Evolutionary conservation across 1,140 invertebrate species (phyloP).

Genomic region (Rhynchophorus ferrugineus): DNA sequence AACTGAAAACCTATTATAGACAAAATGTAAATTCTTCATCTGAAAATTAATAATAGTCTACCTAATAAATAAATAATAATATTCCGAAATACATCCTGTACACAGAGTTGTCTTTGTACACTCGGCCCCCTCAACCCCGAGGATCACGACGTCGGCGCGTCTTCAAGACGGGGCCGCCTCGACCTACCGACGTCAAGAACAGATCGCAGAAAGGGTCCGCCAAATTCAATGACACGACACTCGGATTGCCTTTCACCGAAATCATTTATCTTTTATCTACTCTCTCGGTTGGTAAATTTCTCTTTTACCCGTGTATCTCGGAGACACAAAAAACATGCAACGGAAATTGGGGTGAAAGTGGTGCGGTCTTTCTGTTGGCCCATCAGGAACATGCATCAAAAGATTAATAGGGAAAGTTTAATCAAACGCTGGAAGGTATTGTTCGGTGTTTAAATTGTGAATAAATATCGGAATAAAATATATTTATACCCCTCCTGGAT

Average conservation of each 20-base stretch:
- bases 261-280: slow-evolving; percentile 26
- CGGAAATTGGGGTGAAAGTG: background rate
- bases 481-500: too few relatives aligned
- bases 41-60: too few relatives aligned
- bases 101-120: too few relatives aligned
- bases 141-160: too few relatives aligned
- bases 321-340: background rate
- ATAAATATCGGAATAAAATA: background rate
- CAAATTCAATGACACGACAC: slow-evolving; percentile 27
- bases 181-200: slow-evolving; percentile 18
- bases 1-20: too few relatives aligned
- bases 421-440: background rate
- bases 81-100: too few relatives aligned
- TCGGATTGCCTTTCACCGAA: slow-evolving; percentile 23
- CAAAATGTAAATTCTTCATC: too few relatives aligned
- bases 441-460: background rate
- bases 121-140: too few relatives aligned
- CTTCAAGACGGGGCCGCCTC: too few relatives aligned
- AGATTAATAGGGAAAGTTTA: background rate
- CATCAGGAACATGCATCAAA: background rate
- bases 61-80: too few relatives aligned
- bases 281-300: background rate
- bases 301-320: background rate
- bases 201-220: slow-evolving; percentile 15
- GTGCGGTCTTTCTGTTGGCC: background rate